Percentiles rank a stretch among this genome's conserved stretches.
Evolutionary conservation across 2,888 invertebrate genomes (phyloP).

Genomic region (Drosophila paramelanica): DNA sequence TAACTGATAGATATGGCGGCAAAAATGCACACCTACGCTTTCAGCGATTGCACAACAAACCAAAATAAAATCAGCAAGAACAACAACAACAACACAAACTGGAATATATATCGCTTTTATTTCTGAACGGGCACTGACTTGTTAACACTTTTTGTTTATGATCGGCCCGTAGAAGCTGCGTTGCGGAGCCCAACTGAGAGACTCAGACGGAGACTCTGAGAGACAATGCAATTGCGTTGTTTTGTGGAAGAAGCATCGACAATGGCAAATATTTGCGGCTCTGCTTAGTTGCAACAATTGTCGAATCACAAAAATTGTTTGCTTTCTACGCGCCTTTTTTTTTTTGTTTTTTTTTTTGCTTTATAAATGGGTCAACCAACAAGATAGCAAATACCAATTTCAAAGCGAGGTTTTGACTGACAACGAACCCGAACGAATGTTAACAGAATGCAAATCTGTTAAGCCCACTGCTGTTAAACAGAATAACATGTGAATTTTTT

Average conservation of each 20-base stretch:
- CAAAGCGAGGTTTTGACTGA: neutral
- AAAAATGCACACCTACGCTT: slow-evolving; percentile 5
- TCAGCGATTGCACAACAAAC: slow-evolving; percentile 4
- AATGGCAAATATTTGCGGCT: slow-evolving; percentile 45
- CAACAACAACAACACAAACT: neutral
- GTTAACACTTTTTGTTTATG: slow-evolving; percentile 48
- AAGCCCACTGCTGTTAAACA: too few species aligned
- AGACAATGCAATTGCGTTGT: slow-evolving; percentile 61
- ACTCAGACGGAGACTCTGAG: neutral
- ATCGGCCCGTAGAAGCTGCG: slow-evolving; percentile 4
- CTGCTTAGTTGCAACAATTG: slow-evolving; percentile 31
- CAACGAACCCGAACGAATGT: too few species aligned
- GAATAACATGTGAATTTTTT: too few species aligned
- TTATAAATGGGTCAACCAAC: slow-evolving; percentile 29
- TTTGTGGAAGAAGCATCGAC: slow-evolving; percentile 16
- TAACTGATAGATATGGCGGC: slow-evolving; percentile 17
- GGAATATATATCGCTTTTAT: slow-evolving; percentile 44
- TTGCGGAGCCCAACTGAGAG: neutral
- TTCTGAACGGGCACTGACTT: slow-evolving; percentile 22
- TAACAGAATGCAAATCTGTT: too few species aligned
- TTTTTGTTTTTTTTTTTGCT: slow-evolving; percentile 10
- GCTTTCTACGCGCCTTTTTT: slow-evolving; percentile 46
- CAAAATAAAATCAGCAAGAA: neutral
- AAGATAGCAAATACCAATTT: neutral
- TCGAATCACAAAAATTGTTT: slow-evolving; percentile 51